These are phyloP conservation scores for Chauna torquata DNA, from an alignment of 2,113 vertebrate genomes.

Conservation along the genomic window DNA sequence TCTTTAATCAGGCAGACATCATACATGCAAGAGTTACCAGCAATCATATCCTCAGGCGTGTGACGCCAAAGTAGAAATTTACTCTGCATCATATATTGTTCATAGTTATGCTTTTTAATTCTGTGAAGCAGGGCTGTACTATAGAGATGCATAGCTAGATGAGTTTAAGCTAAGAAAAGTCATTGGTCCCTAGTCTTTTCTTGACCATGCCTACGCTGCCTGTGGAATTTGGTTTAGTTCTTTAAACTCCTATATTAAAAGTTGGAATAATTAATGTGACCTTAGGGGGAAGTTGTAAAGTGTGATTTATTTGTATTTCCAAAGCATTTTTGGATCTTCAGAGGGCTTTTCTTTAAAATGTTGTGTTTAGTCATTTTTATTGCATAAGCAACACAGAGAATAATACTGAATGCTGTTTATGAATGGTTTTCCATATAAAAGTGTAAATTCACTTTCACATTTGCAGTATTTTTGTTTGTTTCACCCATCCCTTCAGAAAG, in stretches of 20 bases:
- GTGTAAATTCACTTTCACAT: background rate
- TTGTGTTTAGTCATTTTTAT: background rate
- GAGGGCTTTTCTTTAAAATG: background rate
- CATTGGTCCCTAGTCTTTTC: background rate
- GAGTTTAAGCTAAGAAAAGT: background rate
- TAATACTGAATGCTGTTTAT: background rate
- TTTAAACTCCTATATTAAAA: background rate
- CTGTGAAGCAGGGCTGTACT: background rate
- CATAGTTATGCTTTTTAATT: background rate
- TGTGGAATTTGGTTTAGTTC: background rate
- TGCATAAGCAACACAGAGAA: background rate
- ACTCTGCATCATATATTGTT: rapidly evolving
- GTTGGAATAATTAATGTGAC: background rate
- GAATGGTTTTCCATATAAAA: background rate
- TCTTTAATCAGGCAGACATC: background rate
- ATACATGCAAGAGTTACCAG: rapidly evolving
- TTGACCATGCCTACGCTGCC: background rate
- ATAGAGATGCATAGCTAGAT: background rate
- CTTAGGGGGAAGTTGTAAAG: background rate
- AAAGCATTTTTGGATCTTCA: background rate
- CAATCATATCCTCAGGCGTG: background rate
- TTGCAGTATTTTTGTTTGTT: background rate
- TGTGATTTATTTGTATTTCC: background rate
- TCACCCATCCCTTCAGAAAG: background rate
- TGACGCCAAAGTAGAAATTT: rapidly evolving